phyloP scores from a whole-genome alignment of 2,113 vertebrate genomes.

The Vulpes ferrilata region DNA sequence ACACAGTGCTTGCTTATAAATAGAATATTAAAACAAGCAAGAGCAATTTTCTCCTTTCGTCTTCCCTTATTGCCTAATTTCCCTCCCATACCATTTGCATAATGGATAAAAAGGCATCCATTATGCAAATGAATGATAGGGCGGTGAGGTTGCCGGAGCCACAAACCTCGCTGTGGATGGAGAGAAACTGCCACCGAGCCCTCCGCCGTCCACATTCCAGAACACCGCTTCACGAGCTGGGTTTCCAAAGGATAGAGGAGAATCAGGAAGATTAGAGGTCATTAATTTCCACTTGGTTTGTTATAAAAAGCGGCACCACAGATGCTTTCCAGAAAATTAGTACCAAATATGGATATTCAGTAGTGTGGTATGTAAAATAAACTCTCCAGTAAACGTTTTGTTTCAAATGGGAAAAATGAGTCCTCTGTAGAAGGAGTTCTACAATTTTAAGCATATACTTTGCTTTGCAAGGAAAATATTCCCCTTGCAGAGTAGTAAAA shows the following conservation, averaged over 20 bases:
- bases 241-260: neutral
- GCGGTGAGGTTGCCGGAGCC: constrained; percentile 62
- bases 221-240: neutral
- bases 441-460: constrained; percentile 22
- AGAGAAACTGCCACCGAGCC: neutral
- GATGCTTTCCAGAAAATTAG: constrained; percentile 25
- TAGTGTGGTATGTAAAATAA: neutral
- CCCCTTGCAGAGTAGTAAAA: neutral
- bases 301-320: constrained; percentile 44
- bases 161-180: constrained; percentile 47
- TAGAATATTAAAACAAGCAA: constrained; percentile 77
- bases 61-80: constrained; percentile 78
- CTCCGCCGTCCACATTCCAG: neutral
- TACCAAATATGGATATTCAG: neutral
- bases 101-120: constrained; percentile 79
- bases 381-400: neutral
- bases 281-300: constrained; percentile 32
- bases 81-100: constrained; percentile 78
- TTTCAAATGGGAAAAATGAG: neutral
- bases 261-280: neutral
- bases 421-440: neutral
- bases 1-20: constrained; percentile 64
- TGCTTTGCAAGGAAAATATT: neutral
- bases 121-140: constrained; percentile 77
- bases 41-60: constrained; percentile 73